A percentile compares a stretch with the other conserved stretches of the same genome.
Evolutionary conservation across 92 coral and sea anemone species (phyloP).

Genomic region (Siderastrea radians): DNA sequence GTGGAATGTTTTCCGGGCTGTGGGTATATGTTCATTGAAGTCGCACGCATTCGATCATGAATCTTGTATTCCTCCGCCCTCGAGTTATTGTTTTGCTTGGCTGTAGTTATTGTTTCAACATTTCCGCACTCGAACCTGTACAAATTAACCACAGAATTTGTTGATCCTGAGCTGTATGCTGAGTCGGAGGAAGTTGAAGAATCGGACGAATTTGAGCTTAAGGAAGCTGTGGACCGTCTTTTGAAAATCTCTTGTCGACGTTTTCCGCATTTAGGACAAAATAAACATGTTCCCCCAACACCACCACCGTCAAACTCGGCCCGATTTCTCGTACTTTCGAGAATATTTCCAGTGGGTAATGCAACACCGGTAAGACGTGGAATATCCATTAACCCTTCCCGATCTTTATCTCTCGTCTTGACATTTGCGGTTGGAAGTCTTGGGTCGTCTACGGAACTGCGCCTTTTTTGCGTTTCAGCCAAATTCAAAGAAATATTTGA

Average conservation of each 20-base stretch:
- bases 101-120: conserved; percentile 1
- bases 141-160: conserved; percentile 32
- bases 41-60: conserved; percentile 27
- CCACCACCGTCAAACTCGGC: conserved; percentile 7
- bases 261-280: conserved; percentile 83
- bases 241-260: conserved; percentile 55
- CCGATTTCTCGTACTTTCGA: conserved; percentile 4
- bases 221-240: conserved; percentile 81
- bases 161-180: conserved; percentile 69
- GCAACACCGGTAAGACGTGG: conserved; percentile 1
- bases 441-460: conserved; percentile 42
- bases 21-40: neutral
- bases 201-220: conserved; percentile 86
- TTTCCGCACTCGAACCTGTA: conserved; percentile 9
- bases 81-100: conserved; percentile 36
- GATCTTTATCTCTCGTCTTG: conserved; percentile 27
- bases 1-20: conserved; percentile 1
- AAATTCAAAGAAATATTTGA: conserved; percentile 21
- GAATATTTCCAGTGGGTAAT: conserved; percentile 12
- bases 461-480: conserved; percentile 33
- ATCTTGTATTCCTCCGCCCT: conserved; percentile 15
- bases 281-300: neutral
- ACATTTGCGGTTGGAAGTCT: conserved; percentile 35
- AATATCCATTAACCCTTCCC: conserved; percentile 20
- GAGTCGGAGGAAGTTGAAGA: conserved; percentile 86